These are phyloP conservation scores for Nettapus auritus DNA, from an alignment of 2,113 vertebrate species.

Conservation along the genomic window DNA sequence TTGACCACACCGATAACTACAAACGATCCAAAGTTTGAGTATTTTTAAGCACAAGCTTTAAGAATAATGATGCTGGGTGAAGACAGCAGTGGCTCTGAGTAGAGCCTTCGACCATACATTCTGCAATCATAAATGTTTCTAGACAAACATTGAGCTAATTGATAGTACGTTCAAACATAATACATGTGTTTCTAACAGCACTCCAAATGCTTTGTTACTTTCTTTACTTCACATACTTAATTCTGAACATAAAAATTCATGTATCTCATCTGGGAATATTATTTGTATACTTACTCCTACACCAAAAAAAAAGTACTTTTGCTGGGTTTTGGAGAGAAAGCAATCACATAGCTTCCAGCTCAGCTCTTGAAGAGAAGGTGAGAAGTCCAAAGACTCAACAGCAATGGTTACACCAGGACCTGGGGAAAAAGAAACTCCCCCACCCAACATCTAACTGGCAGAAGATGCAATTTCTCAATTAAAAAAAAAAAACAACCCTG, in stretches of 20 bases:
- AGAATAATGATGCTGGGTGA: not conserved
- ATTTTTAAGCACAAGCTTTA: not conserved
- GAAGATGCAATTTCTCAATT: not conserved
- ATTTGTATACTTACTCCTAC: not conserved
- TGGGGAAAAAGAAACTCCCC: not conserved
- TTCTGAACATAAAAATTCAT: not conserved
- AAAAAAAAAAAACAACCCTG: not conserved
- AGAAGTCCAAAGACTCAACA: not conserved
- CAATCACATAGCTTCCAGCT: not conserved
- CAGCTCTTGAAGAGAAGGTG: not conserved
- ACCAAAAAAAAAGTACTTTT: not conserved
- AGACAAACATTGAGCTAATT: not conserved
- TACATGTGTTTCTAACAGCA: not conserved
- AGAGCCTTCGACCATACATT: not conserved
- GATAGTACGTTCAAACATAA: not conserved
- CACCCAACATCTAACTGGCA: not conserved
- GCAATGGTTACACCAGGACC: not conserved
- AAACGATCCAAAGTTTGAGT: not conserved
- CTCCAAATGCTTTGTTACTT: not conserved
- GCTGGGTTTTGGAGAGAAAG: not conserved
- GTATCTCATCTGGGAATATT: not conserved
- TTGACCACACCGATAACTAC: not conserved
- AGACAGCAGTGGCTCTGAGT: not conserved
- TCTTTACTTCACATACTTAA: not conserved
- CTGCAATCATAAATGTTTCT: not conserved